phyloP scores from a whole-genome alignment of 2,888 invertebrate species.

The Eurois occulta region DNA sequence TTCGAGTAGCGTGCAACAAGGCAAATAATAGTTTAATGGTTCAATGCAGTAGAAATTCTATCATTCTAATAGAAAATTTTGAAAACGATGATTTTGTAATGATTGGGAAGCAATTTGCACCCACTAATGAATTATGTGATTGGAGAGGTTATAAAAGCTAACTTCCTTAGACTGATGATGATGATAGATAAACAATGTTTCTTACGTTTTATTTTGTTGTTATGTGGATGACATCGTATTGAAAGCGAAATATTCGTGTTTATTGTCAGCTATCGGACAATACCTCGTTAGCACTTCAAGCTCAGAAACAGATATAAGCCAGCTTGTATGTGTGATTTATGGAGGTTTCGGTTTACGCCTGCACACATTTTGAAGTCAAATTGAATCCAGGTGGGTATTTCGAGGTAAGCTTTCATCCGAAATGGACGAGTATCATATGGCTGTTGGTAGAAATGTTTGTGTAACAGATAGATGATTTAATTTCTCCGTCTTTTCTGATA shows the following conservation, averaged over 20 bases:
- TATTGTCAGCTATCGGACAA: conserved; percentile 9
- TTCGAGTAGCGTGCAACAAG: conserved; percentile 33
- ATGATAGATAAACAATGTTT: not conserved
- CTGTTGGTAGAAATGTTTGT: not conserved
- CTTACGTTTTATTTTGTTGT: not conserved
- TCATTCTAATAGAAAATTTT: not conserved
- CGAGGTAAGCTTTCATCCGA: not conserved
- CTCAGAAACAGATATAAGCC: conserved; percentile 40
- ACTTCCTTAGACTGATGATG: not conserved
- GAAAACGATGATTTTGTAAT: not conserved
- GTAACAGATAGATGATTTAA: not conserved
- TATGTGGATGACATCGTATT: not conserved
- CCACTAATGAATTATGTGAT: not conserved
- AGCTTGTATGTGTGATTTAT: conserved; percentile 28
- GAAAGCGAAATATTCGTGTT: conserved; percentile 25
- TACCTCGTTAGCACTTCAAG: conserved; percentile 43
- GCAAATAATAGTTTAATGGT: conserved; percentile 37
- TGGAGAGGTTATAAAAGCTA: not conserved
- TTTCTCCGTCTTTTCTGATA: not conserved
- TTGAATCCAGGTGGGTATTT: conserved; percentile 17
- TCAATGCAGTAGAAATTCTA: not conserved
- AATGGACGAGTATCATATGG: not conserved
- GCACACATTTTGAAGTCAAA: conserved; percentile 34
- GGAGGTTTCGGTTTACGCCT: conserved; percentile 31
- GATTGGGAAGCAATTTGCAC: not conserved